Percentiles rank a stretch among this genome's conserved stretches.
Conservation (phyloP, 1,140 invertebrate genomes). For the Drosophila auraria region DNA sequence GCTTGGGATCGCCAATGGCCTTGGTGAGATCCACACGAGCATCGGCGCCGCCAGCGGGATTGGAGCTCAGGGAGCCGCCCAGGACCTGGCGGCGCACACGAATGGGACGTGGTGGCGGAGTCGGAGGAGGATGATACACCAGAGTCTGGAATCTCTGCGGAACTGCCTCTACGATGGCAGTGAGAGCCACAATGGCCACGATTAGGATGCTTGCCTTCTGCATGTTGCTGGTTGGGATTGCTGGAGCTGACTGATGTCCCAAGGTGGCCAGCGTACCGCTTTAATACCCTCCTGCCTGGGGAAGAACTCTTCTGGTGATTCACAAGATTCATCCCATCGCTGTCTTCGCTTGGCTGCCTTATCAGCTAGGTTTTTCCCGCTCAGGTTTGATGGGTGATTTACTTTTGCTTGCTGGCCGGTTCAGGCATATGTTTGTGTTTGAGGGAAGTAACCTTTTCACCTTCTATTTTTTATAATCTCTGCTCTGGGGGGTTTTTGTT, state of each 20-base stretch:
- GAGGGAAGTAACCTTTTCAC: constrained; percentile 25
- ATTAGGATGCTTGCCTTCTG: constrained; percentile 58
- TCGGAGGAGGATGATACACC: constrained; percentile 31
- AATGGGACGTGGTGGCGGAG: constrained; percentile 39
- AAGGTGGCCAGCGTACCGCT: neutral
- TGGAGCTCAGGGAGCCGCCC: constrained; percentile 67
- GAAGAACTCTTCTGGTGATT: constrained; percentile 57
- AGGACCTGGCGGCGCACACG: constrained; percentile 66
- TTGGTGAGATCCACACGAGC: constrained; percentile 59
- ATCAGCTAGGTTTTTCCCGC: constrained; percentile 56
- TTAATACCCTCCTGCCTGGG: constrained; percentile 44
- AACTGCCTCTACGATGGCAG: constrained; percentile 50
- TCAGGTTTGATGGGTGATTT: constrained; percentile 26
- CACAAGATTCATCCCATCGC: constrained; percentile 37
- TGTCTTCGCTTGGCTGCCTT: constrained; percentile 29
- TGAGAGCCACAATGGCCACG: constrained; percentile 55
- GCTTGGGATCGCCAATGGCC: constrained; percentile 68
- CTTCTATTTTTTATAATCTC: constrained; percentile 13
- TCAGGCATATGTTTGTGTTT: neutral
- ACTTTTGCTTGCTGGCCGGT: constrained; percentile 11
- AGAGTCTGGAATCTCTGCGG: constrained; percentile 39
- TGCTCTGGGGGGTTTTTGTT: neutral
- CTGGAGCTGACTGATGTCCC: constrained; percentile 39
- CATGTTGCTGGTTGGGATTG: constrained; percentile 40
- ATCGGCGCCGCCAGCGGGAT: constrained; percentile 71